phyloP scores from a whole-genome alignment of 2,888 invertebrate species.

The Oxycera nigricornis region DNA sequence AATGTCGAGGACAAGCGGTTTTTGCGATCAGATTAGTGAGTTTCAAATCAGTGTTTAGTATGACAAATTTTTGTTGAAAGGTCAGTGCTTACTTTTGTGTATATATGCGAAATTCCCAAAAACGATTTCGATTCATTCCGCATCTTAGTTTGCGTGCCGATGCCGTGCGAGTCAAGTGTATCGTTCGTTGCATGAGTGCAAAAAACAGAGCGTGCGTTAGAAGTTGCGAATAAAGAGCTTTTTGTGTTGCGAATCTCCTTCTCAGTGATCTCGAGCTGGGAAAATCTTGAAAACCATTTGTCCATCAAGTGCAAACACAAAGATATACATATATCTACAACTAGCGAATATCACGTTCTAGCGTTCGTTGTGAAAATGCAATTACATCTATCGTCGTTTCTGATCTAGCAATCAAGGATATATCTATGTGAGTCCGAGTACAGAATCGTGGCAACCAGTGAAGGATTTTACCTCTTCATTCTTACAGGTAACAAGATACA shows the following conservation, averaged over 20 bases:
- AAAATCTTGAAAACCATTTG: background rate
- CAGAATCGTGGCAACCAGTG: background rate
- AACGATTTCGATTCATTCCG: background rate
- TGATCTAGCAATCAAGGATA: slow-evolving; percentile 8
- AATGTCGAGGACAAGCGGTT: background rate
- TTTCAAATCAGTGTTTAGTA: too few species aligned
- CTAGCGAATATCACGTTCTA: background rate
- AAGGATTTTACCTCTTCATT: slow-evolving; percentile 1
- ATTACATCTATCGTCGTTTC: background rate
- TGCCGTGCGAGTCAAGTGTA: background rate
- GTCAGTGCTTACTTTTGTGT: too few species aligned
- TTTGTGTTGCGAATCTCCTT: background rate
- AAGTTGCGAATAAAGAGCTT: too few species aligned
- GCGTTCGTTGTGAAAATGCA: background rate
- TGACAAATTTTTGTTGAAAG: too few species aligned
- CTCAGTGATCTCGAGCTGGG: background rate
- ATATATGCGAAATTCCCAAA: background rate
- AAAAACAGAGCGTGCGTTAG: background rate
- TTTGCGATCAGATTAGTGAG: background rate
- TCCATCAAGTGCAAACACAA: slow-evolving; percentile 1
- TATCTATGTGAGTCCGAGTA: too few species aligned
- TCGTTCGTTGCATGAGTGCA: background rate
- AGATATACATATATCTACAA: background rate
- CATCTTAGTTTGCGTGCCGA: background rate
- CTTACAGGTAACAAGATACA: slow-evolving; percentile 6